Percentiles rank a stretch among this genome's conserved stretches.
Conservation (phyloP, 2,113 vertebrate species). For the Phodopus roborovskii region DNA sequence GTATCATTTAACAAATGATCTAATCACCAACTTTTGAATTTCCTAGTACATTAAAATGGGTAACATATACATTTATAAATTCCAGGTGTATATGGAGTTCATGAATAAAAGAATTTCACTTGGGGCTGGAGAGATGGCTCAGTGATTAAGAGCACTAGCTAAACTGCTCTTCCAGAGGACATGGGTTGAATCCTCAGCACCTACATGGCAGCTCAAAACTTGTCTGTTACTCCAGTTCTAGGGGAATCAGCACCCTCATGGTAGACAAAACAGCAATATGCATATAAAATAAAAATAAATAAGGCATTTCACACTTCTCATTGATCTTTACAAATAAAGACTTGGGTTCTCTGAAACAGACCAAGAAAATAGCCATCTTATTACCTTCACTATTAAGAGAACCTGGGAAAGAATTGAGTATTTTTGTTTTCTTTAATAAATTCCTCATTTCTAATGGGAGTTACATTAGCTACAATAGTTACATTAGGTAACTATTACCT, state of each 20-base stretch:
- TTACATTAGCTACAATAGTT: background rate
- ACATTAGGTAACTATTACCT: background rate
- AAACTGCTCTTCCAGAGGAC: too few species aligned
- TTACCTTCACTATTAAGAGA: background rate
- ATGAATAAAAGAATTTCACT: background rate
- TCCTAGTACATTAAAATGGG: slow-evolving; percentile 23
- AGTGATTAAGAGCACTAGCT: too few species aligned
- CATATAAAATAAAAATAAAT: too few species aligned
- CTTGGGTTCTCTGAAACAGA: background rate
- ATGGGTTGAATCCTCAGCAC: too few species aligned
- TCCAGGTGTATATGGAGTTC: background rate
- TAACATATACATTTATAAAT: background rate
- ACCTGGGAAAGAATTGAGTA: background rate
- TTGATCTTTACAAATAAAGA: slow-evolving; percentile 36
- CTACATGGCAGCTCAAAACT: too few species aligned
- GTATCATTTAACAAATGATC: background rate
- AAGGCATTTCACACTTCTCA: background rate
- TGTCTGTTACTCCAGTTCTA: too few species aligned
- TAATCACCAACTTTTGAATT: background rate
- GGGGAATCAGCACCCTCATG: too few species aligned
- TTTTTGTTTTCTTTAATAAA: slow-evolving; percentile 2
- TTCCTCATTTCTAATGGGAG: background rate
- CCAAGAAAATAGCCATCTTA: slow-evolving; percentile 22
- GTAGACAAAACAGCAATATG: too few species aligned
- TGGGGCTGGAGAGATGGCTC: background rate